phyloP scores from a whole-genome alignment of 2,113 vertebrate genomes.

The Struthio camelus region DNA sequence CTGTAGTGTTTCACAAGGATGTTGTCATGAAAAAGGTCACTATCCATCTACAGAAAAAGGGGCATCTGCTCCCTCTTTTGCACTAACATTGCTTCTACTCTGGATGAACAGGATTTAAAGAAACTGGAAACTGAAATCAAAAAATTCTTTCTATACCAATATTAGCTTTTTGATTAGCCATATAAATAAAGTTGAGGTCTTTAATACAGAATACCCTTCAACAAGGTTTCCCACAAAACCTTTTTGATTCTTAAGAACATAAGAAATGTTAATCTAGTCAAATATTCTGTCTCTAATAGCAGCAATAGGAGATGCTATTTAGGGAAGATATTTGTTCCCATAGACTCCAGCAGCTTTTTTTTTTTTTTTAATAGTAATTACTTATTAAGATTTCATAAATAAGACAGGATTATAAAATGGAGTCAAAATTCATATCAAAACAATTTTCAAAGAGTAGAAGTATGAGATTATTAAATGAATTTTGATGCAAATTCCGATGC shows the following conservation, averaged over 20 bases:
- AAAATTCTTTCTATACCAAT: background rate
- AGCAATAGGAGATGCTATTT: background rate
- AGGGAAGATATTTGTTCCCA: background rate
- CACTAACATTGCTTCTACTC: background rate
- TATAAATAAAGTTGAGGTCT: background rate
- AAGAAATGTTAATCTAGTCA: background rate
- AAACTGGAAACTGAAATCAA: background rate
- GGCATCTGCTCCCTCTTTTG: background rate
- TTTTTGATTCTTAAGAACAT: background rate
- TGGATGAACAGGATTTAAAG: background rate
- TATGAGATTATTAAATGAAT: no score
- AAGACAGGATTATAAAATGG: background rate
- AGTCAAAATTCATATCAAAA: background rate
- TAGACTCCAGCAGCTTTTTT: background rate
- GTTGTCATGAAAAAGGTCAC: background rate
- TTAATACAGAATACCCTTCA: background rate
- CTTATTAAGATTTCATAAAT: background rate
- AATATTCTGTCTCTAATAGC: background rate
- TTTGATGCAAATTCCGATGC: background rate
- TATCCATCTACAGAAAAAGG: background rate
- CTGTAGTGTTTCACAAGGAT: background rate
- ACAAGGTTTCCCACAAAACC: background rate
- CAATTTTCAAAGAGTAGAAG: background rate
- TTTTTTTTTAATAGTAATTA: background rate
- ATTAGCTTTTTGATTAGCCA: background rate